Percentiles rank a stretch among this genome's conserved stretches.
Evolutionary conservation across 2,888 invertebrate genomes (phyloP).

Genomic region (Drosophila meridiana): DNA sequence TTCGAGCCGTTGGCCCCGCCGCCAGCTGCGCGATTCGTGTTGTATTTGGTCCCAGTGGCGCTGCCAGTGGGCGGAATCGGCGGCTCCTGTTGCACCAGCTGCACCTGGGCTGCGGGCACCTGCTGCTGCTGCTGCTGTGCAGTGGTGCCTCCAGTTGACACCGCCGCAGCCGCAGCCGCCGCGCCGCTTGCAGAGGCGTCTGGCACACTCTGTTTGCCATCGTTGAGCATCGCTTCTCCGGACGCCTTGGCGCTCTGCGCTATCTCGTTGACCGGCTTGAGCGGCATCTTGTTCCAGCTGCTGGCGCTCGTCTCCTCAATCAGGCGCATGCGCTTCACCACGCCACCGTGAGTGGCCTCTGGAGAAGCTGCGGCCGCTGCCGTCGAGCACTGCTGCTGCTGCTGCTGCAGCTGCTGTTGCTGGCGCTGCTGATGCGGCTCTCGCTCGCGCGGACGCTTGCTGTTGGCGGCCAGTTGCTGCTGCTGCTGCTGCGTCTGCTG

Average conservation of each 20-base stretch:
- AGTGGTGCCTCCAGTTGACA: not conserved
- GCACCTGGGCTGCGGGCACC: constrained; percentile 11
- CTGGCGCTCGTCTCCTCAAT: constrained; percentile 47
- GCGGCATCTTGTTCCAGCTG: constrained; percentile 79
- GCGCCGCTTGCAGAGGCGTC: not conserved
- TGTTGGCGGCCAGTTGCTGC: not conserved
- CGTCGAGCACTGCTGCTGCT: not conserved
- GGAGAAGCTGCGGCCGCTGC: constrained; percentile 16
- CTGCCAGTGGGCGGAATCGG: not conserved
- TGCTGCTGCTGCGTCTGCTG: constrained; percentile 11
- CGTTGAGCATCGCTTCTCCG: constrained; percentile 8
- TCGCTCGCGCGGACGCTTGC: constrained; percentile 64
- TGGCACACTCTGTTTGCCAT: constrained; percentile 8
- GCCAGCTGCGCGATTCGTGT: constrained; percentile 74
- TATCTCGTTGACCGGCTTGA: constrained; percentile 83
- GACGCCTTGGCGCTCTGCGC: constrained; percentile 46
- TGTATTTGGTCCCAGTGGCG: constrained; percentile 65
- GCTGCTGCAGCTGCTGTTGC: constrained; percentile 12
- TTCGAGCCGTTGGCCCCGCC: constrained; percentile 63
- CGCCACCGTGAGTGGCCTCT: constrained; percentile 55
- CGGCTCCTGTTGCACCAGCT: constrained; percentile 1
- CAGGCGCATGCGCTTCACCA: constrained; percentile 77
- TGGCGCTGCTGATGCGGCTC: constrained; percentile 29
- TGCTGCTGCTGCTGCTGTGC: not conserved
- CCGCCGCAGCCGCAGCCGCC: not conserved